Percentiles rank a stretch among this genome's conserved stretches.
phyloP scores from a whole-genome alignment of 2,113 vertebrate genomes.

The Cochlearius cochlearius region DNA sequence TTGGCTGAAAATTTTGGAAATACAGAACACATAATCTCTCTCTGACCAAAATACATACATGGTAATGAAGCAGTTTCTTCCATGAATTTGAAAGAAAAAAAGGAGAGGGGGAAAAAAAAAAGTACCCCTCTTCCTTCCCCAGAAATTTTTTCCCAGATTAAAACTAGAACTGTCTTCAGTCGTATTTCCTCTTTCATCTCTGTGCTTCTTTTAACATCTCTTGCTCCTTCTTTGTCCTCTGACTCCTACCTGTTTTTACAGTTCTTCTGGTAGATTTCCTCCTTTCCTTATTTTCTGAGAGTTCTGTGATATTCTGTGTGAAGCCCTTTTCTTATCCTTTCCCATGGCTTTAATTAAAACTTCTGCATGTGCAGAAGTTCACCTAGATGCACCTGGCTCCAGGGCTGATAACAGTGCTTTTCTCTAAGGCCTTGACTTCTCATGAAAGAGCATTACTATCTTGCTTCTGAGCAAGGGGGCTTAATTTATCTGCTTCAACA shows the following conservation, averaged over 20 bases:
- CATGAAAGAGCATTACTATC: not conserved
- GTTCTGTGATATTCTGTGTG: not conserved
- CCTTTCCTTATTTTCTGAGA: not conserved
- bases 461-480: rapidly evolving
- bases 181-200: not conserved
- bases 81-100: not conserved
- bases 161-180: not conserved
- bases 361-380: not conserved
- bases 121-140: rapidly evolving
- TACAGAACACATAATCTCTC: not conserved
- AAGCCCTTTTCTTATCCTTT: not conserved
- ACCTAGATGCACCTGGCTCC: not conserved
- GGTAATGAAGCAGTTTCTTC: not conserved
- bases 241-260: not conserved
- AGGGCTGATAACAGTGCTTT: rapidly evolving
- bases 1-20: not conserved
- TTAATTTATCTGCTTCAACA: not conserved
- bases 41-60: not conserved
- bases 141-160: not conserved
- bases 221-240: not conserved
- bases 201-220: not conserved
- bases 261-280: not conserved
- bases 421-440: not conserved
- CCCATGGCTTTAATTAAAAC: not conserved
- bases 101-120: not conserved